A percentile compares a stretch with the other conserved stretches of the same genome.
phyloP scores from a whole-genome alignment of 64 coral and sea anemone genomes.

The Cladopsammia gracilis region DNA sequence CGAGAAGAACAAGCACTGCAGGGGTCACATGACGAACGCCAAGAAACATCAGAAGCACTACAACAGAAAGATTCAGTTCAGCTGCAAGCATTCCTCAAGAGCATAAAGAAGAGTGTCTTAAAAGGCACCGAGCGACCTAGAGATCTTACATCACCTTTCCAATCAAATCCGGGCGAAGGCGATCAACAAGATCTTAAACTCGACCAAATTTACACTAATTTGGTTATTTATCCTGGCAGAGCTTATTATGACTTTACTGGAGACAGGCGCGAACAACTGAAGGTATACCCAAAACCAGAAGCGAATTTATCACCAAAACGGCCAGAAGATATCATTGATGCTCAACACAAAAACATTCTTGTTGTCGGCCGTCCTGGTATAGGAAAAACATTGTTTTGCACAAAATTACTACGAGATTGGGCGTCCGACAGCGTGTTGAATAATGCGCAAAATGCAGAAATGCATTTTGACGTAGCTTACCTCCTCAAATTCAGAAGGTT shows the following conservation, averaged over 20 bases:
- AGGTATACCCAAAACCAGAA: neutral
- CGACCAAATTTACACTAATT: constrained; percentile 53
- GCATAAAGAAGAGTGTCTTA: too few species aligned
- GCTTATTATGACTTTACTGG: neutral
- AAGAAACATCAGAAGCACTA: too few species aligned
- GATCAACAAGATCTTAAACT: neutral
- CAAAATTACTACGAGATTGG: constrained; percentile 47
- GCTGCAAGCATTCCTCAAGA: neutral
- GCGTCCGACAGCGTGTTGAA: neutral
- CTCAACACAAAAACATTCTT: constrained; percentile 45
- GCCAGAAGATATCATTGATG: neutral
- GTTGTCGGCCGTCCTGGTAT: constrained; percentile 60
- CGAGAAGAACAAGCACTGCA: neutral
- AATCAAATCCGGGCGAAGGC: neutral
- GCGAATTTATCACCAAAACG: neutral
- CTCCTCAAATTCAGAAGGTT: constrained; percentile 31
- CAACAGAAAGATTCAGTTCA: too few species aligned
- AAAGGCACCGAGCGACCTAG: neutral
- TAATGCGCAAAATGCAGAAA: neutral
- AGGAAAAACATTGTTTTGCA: constrained; percentile 63
- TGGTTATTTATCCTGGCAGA: constrained; percentile 32
- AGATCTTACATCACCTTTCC: neutral
- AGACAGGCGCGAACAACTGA: neutral
- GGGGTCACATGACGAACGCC: too few species aligned
- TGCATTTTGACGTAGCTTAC: constrained; percentile 37